phyloP scores from a whole-genome alignment of 2,113 vertebrate genomes.

The Opisthocomus hoazin region DNA sequence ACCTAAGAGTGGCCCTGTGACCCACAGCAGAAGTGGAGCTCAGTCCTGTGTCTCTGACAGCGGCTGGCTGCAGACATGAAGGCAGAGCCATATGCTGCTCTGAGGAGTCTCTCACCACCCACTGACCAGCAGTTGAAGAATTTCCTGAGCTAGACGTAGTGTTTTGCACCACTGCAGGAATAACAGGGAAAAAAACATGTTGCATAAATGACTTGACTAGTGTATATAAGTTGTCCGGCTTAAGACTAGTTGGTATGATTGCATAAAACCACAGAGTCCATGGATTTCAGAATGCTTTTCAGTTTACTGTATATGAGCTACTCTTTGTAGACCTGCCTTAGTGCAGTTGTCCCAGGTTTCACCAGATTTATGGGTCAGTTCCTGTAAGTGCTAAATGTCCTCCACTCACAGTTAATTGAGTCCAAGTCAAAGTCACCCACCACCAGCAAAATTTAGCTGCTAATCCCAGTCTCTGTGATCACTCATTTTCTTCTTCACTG shows the following conservation, averaged over 20 bases:
- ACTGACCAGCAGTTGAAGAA: neutral
- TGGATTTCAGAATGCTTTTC: neutral
- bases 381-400: neutral
- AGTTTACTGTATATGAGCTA: neutral
- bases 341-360: neutral
- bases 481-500: neutral
- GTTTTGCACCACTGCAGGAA: neutral
- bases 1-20: neutral
- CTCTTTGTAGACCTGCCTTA: neutral
- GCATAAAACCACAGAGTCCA: neutral
- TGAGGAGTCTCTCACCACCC: neutral
- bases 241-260: neutral
- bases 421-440: neutral
- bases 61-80: accelerated
- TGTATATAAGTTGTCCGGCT: neutral
- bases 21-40: neutral
- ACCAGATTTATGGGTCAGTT: neutral
- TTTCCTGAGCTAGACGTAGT: neutral
- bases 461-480: neutral
- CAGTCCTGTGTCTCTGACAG: neutral
- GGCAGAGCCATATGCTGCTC: neutral
- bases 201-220: neutral
- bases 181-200: neutral
- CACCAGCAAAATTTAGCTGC: neutral
- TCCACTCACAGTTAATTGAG: neutral